Evolutionary conservation across 1,140 invertebrate species (phyloP).

Genomic region (Hirudo medicinalis): DNA sequence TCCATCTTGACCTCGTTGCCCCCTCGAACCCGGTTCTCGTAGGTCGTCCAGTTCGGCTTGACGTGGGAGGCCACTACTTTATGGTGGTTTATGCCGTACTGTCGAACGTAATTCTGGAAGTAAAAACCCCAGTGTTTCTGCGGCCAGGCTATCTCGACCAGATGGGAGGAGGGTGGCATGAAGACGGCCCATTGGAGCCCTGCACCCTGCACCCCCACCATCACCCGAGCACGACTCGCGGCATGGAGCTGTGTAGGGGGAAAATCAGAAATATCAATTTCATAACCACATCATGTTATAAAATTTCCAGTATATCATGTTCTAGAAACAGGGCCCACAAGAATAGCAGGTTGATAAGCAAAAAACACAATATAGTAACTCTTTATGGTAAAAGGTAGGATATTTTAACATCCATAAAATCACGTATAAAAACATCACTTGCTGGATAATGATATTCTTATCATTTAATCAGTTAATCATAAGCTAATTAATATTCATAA

Average conservation of each 20-base stretch:
- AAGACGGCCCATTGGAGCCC: conserved; percentile 21
- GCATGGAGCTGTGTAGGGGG: neutral
- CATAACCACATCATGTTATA: too few species aligned
- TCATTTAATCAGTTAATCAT: too few species aligned
- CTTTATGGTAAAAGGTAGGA: too few species aligned
- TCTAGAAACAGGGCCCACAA: too few species aligned
- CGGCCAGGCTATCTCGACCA: conserved; percentile 22
- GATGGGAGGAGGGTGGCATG: conserved; percentile 15
- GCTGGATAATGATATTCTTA: too few species aligned
- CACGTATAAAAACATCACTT: too few species aligned
- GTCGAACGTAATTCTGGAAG: conserved; percentile 10
- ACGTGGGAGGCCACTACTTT: conserved; percentile 11
- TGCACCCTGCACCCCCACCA: conserved; percentile 21
- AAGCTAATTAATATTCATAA: too few species aligned
- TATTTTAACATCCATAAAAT: too few species aligned
- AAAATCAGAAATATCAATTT: too few species aligned
- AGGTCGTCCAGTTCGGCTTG: conserved; percentile 6
- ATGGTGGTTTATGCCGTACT: neutral
- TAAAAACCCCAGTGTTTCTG: conserved; percentile 21
- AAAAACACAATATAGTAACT: too few species aligned
- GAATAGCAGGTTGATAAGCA: too few species aligned
- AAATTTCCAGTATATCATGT: too few species aligned
- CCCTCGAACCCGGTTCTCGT: conserved; percentile 4
- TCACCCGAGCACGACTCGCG: conserved; percentile 10
- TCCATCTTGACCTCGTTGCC: conserved; percentile 3